Base-by-base conservation (phyloP, 2,113 vertebrate species). In the Phylloscopus trochilus region DNA sequence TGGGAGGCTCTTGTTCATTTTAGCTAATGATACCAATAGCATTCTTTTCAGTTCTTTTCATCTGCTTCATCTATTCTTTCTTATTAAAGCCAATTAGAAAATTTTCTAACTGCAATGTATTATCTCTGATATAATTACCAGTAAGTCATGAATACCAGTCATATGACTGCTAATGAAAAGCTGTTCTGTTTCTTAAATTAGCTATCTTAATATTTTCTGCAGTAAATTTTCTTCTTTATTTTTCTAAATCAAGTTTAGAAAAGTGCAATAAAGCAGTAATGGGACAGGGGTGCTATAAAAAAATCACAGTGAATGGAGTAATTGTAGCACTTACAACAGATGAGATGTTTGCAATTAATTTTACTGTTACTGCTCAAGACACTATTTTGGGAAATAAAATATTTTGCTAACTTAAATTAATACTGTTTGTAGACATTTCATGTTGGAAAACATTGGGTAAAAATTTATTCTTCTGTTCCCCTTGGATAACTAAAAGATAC, bases 101-200 rank as follows among this genome's bases (percentile, higher is more conserved):
- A 73, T 56, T 79, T 78, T 89, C 77, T 91, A 89, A 89, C 79
- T 83, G 67, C 37, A 78, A 37, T 63, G 58, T 76, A 96, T 92
- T 96, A 79, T 87, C 58, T 91, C 78, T 92, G 70, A 87, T 96
- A 93, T 80, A 95, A 96, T 96, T 97, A 95, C 81, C 77, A 89
- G 58, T 66, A 95, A 92, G 58, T 85, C 58, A 91, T 93, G 90
- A 95, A 95, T 83, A 69, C 62, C 27, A 92, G 70, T 76, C 84
- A 58, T 46, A 69, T 46, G 84, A 83, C 70, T 73, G 35, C 67
- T 91, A 95, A 96, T 92, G 93, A 96, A 95, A 96, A 96, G 88
- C 63, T 93, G 58, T 62, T 91, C 52, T 85, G 49, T 86, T 95
- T 92, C 92, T 93, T 94, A 90, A 95, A 94, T 96, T 96, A 93